These are phyloP conservation scores for Ostrea edulis DNA, from an alignment of 1,140 invertebrate species.

Conservation along the genomic window DNA sequence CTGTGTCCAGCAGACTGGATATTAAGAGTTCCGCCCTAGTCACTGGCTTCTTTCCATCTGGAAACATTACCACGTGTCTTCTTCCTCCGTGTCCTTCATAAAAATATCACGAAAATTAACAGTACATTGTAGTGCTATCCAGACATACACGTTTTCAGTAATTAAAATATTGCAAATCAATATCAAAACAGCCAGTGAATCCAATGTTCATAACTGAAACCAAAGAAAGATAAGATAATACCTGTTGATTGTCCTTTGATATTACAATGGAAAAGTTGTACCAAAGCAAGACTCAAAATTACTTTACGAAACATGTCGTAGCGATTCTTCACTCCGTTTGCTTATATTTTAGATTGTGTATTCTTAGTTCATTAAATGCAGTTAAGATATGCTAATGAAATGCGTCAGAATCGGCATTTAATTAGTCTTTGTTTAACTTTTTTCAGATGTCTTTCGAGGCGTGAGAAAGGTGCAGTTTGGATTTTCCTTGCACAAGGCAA, in stretches of 20 bases:
- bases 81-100: neutral
- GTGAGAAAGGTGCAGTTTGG: neutral
- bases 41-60: neutral
- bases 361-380: neutral
- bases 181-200: too few relatives aligned
- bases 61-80: neutral
- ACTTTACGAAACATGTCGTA: neutral
- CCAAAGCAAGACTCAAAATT: neutral
- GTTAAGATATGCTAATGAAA: neutral
- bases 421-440: neutral
- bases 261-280: neutral
- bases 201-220: neutral
- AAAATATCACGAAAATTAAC: neutral
- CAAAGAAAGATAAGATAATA: neutral
- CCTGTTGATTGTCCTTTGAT: neutral
- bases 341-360: neutral
- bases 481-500: neutral
- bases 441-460: neutral
- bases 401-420: constrained; percentile 15
- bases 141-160: neutral
- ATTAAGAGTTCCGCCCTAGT: constrained; percentile 2
- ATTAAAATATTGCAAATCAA: too few relatives aligned
- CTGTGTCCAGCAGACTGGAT: neutral
- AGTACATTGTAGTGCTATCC: neutral
- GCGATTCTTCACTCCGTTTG: neutral